Evolutionary conservation across 2,888 invertebrate genomes (phyloP), one percentile per base, ranked within the genome.

Genomic region (Calameuta filiformis): DNA sequence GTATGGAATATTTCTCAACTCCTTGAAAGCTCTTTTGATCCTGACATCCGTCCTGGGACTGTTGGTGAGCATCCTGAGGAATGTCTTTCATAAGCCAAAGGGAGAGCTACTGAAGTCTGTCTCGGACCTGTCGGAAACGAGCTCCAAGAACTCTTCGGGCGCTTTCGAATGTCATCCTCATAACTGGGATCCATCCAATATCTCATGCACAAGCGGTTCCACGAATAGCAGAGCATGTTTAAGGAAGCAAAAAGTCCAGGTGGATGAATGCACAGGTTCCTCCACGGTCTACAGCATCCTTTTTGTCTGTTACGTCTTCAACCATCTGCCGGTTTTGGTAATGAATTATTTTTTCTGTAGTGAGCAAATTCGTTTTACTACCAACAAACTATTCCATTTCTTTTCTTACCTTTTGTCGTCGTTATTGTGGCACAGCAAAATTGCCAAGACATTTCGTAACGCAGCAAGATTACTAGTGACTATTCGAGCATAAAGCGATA

Each of bases 241-340:
- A 79, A 89, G 90, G 77, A 92, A 92, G 82, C 88, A 90, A 78
- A 87, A 88, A 79, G 86, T 90, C 12, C 87, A 87, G 69, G 89
- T 89, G 68, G 90, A 89, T 80, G 92, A 92, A 81, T 91, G 86
- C 89, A 91, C 93, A 87, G 90, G 93, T 89, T 83, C 92, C 90
- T 85, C 92, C 82, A 92, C 94, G 83, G 85, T 92, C 33, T 89
- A 91, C 81, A 90, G 92, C 79, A 92, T 94, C 73, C 89, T 94
- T 79, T 92, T 93, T 79, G 93, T 94, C 34, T 94, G 94, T 86
- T 94, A 94, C 87, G 86, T 93, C 76, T 92, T 94, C 86, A 93
- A 94, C 86, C 94, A 94, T 86, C 87, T 94, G 73, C 94, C 94
- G 1, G 89, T 94, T 30, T 89, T 94, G 92, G 94, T 94, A 89